Evolutionary conservation across 2,113 vertebrate species (phyloP).

Genomic region (Hirundichthys speculiger): DNA sequence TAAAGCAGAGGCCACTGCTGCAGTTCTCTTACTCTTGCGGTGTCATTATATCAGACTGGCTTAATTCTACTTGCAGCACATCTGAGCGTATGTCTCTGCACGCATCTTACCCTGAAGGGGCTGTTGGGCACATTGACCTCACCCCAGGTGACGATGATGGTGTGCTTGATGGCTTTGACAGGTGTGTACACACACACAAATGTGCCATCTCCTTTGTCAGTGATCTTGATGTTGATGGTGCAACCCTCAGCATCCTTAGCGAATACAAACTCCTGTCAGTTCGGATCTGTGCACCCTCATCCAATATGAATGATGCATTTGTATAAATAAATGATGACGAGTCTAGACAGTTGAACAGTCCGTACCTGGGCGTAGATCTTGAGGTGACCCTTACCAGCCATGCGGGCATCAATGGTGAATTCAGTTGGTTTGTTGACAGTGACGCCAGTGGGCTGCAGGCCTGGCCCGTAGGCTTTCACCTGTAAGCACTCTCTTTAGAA

Average conservation of each 20-base stretch:
- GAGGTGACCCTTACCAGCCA: slow-evolving; percentile 89
- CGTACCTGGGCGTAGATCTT: slow-evolving; percentile 92
- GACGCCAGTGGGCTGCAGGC: slow-evolving; percentile 88
- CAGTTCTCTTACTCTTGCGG: slow-evolving; percentile 48
- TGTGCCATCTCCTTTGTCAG: slow-evolving; percentile 89
- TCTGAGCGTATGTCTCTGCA: not conserved
- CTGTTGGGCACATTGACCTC: slow-evolving; percentile 92
- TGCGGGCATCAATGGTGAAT: slow-evolving; percentile 90
- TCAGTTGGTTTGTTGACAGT: slow-evolving; percentile 89
- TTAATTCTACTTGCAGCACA: slow-evolving; percentile 9
- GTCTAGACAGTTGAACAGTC: not conserved
- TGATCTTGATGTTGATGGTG: slow-evolving; percentile 91
- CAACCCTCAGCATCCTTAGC: slow-evolving; percentile 89
- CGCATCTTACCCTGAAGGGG: slow-evolving; percentile 88
- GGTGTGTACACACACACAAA: slow-evolving; percentile 91
- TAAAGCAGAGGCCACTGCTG: slow-evolving; percentile 43
- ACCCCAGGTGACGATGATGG: slow-evolving; percentile 93
- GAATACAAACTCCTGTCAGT: slow-evolving; percentile 39
- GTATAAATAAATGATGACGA: slow-evolving; percentile 28
- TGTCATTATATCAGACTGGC: slow-evolving; percentile 41
- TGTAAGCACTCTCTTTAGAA: slow-evolving; percentile 47
- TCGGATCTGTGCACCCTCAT: slow-evolving; percentile 18
- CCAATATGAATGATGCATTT: slow-evolving; percentile 36
- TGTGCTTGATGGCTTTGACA: slow-evolving; percentile 93
- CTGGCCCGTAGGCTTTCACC: slow-evolving; percentile 93